These are phyloP conservation scores for Orchesellides sinensis DNA, from an alignment of 2,888 invertebrate species.

Conservation along the genomic window DNA sequence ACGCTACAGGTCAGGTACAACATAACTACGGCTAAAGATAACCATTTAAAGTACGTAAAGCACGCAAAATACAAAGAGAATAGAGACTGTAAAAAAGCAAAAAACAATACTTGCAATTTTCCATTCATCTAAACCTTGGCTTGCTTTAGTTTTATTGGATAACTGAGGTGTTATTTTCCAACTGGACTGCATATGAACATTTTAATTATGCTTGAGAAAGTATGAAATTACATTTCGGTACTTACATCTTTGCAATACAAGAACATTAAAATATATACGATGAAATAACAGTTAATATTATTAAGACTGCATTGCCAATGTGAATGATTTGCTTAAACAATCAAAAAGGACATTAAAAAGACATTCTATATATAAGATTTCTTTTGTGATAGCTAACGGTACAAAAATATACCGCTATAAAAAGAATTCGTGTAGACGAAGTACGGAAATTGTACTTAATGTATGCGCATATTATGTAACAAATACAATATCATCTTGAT, in stretches of 20 bases:
- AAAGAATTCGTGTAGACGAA: neutral
- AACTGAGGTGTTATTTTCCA: neutral
- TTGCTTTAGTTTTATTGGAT: neutral
- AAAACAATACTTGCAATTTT: neutral
- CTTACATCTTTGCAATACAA: constrained; percentile 65
- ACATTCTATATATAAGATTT: constrained; percentile 27
- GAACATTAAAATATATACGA: neutral
- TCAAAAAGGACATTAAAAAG: neutral
- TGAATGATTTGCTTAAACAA: constrained; percentile 76
- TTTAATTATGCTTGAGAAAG: too few relatives aligned
- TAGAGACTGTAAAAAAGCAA: too few relatives aligned
- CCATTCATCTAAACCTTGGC: neutral
- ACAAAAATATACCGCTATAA: neutral
- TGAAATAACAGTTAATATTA: neutral
- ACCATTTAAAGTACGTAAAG: neutral
- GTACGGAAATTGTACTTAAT: constrained; percentile 19
- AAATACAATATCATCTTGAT: constrained; percentile 67
- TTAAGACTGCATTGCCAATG: neutral
- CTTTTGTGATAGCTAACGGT: neutral
- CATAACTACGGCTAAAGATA: neutral
- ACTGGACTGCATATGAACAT: too few relatives aligned
- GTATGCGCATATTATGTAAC: constrained; percentile 55
- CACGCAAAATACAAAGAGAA: neutral
- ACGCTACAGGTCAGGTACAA: constrained; percentile 37
- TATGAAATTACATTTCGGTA: neutral